phyloP scores from a whole-genome alignment of 2,113 vertebrate species.

The Cyphotilapia sp. region DNA sequence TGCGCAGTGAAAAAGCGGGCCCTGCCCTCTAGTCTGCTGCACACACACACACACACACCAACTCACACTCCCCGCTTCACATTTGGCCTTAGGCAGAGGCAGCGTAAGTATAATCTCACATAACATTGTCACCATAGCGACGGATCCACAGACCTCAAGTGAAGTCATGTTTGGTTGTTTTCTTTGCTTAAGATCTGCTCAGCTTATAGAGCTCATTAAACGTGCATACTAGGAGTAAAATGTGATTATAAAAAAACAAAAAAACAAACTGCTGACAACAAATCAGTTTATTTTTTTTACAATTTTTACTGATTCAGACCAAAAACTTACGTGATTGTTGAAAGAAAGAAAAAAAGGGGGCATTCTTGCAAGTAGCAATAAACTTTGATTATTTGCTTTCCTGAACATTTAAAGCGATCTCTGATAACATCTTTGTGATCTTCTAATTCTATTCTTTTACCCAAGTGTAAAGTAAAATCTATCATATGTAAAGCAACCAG shows the following conservation, averaged over 20 bases:
- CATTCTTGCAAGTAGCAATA: background rate
- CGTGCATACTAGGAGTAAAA: background rate
- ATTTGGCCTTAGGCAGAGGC: conserved; percentile 31
- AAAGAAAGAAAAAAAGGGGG: background rate
- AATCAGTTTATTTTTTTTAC: background rate
- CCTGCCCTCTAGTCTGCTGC: background rate
- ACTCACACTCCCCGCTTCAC: background rate
- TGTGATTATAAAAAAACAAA: background rate
- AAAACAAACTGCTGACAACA: background rate
- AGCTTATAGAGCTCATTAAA: background rate
- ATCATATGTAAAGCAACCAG: background rate
- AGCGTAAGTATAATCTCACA: conserved; percentile 25
- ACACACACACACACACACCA: background rate
- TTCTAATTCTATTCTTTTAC: background rate
- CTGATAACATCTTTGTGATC: background rate
- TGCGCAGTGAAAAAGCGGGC: background rate
- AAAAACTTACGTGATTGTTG: rapidly evolving
- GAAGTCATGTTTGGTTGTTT: background rate
- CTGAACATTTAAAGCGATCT: background rate
- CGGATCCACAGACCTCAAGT: background rate
- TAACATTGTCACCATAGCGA: conserved; percentile 49
- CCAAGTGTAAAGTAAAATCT: background rate
- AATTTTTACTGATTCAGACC: background rate
- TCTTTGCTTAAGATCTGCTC: background rate
- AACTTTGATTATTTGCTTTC: background rate